Percentiles rank a stretch among this genome's conserved stretches.
Evolutionary conservation across 2,888 invertebrate genomes (phyloP).

Genomic region (Xylophagus ater): DNA sequence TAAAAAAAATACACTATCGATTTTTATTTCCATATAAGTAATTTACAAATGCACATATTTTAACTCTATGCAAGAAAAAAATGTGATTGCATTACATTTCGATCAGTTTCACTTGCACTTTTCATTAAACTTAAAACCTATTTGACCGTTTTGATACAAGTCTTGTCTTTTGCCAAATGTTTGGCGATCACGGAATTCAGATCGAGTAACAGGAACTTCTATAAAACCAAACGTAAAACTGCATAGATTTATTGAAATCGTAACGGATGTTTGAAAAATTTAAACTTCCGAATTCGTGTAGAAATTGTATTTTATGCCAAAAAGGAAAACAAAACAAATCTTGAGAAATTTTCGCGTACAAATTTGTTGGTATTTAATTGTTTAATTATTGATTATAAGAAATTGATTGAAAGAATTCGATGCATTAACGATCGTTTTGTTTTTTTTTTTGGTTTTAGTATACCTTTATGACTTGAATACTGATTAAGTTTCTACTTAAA

Average conservation of each 20-base stretch:
- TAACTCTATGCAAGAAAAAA: no score
- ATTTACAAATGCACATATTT: no score
- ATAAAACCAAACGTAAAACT: neutral
- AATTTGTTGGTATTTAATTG: neutral
- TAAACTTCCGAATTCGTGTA: conserved; percentile 3
- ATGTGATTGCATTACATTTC: no score
- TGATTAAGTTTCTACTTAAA: neutral
- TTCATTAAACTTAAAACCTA: no score
- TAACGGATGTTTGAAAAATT: conserved; percentile 13
- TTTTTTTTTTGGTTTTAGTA: no score
- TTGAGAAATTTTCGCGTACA: neutral
- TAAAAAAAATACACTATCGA: no score
- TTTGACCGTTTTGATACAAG: no score
- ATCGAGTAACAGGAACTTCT: conserved; percentile 13
- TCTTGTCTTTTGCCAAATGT: no score
- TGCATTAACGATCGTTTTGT: no score
- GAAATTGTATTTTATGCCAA: no score
- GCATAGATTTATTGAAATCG: conserved; percentile 3
- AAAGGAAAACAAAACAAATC: neutral
- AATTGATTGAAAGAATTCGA: neutral
- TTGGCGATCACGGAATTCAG: conserved; percentile 12
- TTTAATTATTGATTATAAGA: neutral
- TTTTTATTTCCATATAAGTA: no score
- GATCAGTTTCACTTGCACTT: no score
- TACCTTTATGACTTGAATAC: neutral